These are phyloP conservation scores for Desmophyllum pertusum DNA, from an alignment of 92 coral and sea anemone species.

Conservation along the genomic window DNA sequence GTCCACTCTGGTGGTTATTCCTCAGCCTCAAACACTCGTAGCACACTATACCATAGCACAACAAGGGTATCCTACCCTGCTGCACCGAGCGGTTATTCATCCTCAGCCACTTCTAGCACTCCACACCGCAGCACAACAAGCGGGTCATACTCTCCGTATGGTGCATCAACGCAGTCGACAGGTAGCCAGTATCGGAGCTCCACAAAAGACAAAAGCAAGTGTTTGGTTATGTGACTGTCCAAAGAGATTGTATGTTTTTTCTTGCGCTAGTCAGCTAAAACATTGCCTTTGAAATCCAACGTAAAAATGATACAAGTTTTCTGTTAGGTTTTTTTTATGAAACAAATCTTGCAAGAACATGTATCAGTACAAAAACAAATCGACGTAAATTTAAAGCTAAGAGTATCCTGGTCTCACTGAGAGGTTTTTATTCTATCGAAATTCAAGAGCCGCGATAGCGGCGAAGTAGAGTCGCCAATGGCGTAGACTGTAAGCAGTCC, in stretches of 20 bases:
- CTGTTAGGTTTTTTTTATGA: background rate
- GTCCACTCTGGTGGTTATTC: background rate
- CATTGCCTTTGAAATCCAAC: background rate
- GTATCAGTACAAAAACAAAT: no score
- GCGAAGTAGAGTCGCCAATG: no score
- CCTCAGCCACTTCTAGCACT: background rate
- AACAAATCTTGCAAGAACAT: no score
- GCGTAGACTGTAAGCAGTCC: no score
- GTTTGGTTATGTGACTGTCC: conserved; percentile 3
- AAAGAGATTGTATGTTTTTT: background rate
- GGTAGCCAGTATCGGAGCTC: background rate
- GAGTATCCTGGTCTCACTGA: no score
- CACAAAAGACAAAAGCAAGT: background rate
- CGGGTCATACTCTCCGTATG: background rate
- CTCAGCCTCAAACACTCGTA: background rate
- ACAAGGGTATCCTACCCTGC: background rate
- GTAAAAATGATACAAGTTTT: background rate
- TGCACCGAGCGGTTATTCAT: background rate
- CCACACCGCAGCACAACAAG: background rate
- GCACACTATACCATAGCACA: background rate
- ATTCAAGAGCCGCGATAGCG: no score
- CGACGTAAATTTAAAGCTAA: no score
- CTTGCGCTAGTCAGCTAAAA: no score
- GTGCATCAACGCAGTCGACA: background rate
- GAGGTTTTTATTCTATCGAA: no score